phyloP scores from a whole-genome alignment of 2,888 invertebrate genomes.

The Brachypterus glaber region DNA sequence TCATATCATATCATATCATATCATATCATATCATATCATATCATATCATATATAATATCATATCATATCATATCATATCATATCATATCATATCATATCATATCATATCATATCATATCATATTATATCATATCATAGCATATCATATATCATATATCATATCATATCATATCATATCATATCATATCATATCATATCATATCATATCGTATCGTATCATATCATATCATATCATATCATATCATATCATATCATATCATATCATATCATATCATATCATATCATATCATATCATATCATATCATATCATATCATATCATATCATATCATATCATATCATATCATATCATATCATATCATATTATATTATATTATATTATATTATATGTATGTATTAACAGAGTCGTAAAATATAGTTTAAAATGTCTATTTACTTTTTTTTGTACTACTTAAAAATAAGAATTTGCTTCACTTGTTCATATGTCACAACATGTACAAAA shows the following conservation, averaged over 20 bases:
- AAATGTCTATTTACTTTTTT: too few relatives aligned
- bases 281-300: not conserved
- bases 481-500: too few relatives aligned
- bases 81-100: not conserved
- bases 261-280: not conserved
- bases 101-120: not conserved
- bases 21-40: not conserved
- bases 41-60: not conserved
- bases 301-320: not conserved
- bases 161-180: not conserved
- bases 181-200: not conserved
- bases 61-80: not conserved
- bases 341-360: not conserved
- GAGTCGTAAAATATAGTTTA: too few relatives aligned
- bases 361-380: slow-evolving; percentile 1
- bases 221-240: not conserved
- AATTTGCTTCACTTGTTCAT: too few relatives aligned
- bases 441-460: too few relatives aligned
- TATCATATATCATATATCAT: not conserved
- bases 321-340: not conserved
- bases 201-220: not conserved
- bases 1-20: not conserved
- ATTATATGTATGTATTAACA: too few relatives aligned
- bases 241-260: not conserved
- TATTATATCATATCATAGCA: not conserved